Conservation (phyloP, 1,140 invertebrate genomes). For the Sycophila sp. region DNA sequence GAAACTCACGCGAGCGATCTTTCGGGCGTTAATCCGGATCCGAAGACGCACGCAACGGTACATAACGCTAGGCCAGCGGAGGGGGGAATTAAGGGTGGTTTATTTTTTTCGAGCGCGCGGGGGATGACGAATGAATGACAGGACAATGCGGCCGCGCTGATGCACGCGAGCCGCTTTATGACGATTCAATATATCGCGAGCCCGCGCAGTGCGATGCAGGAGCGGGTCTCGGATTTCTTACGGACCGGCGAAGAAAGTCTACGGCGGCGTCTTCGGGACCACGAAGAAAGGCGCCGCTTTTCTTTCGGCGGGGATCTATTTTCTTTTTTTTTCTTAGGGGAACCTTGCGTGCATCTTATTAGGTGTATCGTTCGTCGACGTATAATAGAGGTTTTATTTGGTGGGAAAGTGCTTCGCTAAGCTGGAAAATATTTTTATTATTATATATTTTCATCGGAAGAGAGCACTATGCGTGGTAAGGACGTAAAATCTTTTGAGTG, state of each 20-base stretch:
- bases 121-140: slow-evolving; percentile 68
- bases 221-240: slow-evolving; percentile 57
- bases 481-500: no score
- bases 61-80: slow-evolving; percentile 1
- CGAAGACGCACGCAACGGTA: slow-evolving; percentile 48
- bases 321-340: neutral
- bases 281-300: neutral
- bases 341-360: no score
- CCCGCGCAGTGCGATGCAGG: neutral
- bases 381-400: no score
- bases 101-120: slow-evolving; percentile 58
- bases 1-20: neutral
- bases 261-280: neutral
- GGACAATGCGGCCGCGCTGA: slow-evolving; percentile 64
- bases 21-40: slow-evolving; percentile 38
- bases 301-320: no score
- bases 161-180: slow-evolving; percentile 64
- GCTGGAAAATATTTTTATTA: no score
- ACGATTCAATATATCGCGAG: slow-evolving; percentile 64
- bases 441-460: no score
- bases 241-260: neutral
- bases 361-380: no score
- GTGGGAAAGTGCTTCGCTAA: no score
- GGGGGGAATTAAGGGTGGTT: slow-evolving; percentile 64
- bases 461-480: no score